Percentiles rank a stretch among this genome's conserved stretches.
Conservation (phyloP, 1,140 invertebrate species). For the Pseudomyrmex gracilis region DNA sequence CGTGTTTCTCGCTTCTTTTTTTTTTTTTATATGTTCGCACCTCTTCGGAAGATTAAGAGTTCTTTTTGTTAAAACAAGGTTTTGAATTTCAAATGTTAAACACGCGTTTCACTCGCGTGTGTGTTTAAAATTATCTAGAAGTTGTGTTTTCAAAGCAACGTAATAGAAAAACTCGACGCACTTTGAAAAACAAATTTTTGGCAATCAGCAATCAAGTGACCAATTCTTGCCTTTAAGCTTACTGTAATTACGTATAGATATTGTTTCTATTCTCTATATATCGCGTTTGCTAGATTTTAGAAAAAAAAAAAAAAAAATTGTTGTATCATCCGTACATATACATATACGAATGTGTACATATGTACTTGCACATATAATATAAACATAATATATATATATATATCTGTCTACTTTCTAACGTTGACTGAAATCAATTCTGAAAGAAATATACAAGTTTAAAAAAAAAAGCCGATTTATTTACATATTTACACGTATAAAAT, state of each 20-base stretch:
- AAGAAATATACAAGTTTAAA: not conserved
- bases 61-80: not conserved
- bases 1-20: not conserved
- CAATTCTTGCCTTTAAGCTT: conserved; percentile 71
- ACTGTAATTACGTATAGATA: conserved; percentile 29
- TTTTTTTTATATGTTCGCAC: conserved; percentile 9
- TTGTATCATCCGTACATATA: no score
- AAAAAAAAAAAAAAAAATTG: not conserved
- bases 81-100: not conserved
- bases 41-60: not conserved
- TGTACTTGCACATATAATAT: not conserved
- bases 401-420: conserved; percentile 12
- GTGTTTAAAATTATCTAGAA: conserved; percentile 7
- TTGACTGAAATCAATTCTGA: conserved; percentile 15
- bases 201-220: conserved; percentile 55
- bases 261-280: conserved; percentile 66
- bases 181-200: conserved; percentile 29
- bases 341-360: conserved; percentile 8
- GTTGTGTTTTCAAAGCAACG: not conserved
- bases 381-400: not conserved
- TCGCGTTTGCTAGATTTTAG: conserved; percentile 19
- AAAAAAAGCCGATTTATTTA: no score
- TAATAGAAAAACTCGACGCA: not conserved
- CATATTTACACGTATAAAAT: no score
- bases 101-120: not conserved